Evolutionary conservation across 2,797 vertebrate species (phyloP), one percentile per base, ranked within the genome.

Genomic region (Amniataba percoides): DNA sequence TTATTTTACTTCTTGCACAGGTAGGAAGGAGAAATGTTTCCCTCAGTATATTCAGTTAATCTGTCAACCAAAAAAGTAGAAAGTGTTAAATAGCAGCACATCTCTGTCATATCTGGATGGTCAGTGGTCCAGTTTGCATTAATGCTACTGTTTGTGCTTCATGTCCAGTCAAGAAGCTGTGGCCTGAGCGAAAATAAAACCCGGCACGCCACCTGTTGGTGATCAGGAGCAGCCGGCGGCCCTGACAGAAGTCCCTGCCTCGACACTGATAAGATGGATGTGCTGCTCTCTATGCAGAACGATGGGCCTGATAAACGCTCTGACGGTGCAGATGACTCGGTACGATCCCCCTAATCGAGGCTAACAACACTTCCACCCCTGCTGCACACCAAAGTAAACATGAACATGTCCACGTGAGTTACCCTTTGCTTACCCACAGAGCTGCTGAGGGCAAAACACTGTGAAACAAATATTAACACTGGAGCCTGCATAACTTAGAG

Each of bases 141-240:
- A n/a, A 18, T 56, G 19, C 43, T 7, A 43, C 21, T 14, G 15
- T 52, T 62, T 77, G 51, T 74, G 34, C 43, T 64, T 40, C 0
- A 45, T 55, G 43, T 19, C 23, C 21, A 67, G 42, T 23, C 0
- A 64, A 45, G 23, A 8, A 60, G n/a, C 19, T 42, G 1, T 21
- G 39, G 1, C 46, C n/a, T 25, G 19, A 1, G 5, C 21, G 56
- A 14, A 66, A 53, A 25, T 27, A 13, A 56, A 69, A 57, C n/a
- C 16, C 8, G 55, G 66, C 2, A 15, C 16, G 62, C 88, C 91
- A 79, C 53, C 92, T 92, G 79, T 85, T 89, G 92, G 88, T 68
- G 70, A 52, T 0, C 2, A 63, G 23, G 16, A 71, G 84, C 42
- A 79, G 34, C 42, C 45, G 23, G 15, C 0, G 3, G 27, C 45